A percentile compares a stretch with the other conserved stretches of the same genome.
These are phyloP conservation scores for Triplophysa dalaica DNA, from an alignment of 2,113 vertebrate species.

Conservation along the genomic window DNA sequence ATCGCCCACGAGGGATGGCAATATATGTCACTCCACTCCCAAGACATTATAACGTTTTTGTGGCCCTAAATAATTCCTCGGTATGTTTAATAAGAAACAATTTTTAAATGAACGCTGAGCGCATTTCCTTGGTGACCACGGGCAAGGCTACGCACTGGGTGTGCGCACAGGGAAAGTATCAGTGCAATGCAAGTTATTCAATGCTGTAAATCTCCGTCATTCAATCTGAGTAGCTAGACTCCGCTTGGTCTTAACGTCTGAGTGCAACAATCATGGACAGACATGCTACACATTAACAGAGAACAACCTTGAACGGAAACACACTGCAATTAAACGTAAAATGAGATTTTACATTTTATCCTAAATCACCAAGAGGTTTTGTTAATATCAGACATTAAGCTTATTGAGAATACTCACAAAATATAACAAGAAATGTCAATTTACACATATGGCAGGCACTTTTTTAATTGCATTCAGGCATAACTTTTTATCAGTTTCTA, in stretches of 20 bases:
- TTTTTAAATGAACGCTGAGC: not conserved
- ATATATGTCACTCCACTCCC: slow-evolving; percentile 48
- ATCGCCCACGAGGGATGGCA: slow-evolving; percentile 69
- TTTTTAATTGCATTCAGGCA: no score
- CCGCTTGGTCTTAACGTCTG: not conserved
- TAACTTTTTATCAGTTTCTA: no score
- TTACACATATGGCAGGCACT: no score
- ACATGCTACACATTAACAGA: not conserved
- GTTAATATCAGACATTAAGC: no score
- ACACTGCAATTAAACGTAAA: no score
- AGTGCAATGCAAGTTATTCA: no score
- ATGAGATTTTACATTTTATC: no score
- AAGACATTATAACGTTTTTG: slow-evolving; percentile 51
- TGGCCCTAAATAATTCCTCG: not conserved
- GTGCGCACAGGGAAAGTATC: not conserved
- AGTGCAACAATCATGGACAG: not conserved
- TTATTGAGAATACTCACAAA: no score
- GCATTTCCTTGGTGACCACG: not conserved
- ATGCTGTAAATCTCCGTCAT: not conserved
- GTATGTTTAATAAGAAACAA: not conserved
- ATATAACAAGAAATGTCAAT: no score
- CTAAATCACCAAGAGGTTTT: no score
- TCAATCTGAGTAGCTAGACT: not conserved
- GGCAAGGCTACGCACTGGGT: not conserved
- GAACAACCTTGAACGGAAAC: not conserved